phyloP scores from a whole-genome alignment of 2,888 invertebrate genomes.

The Tupiocoris notatus region DNA sequence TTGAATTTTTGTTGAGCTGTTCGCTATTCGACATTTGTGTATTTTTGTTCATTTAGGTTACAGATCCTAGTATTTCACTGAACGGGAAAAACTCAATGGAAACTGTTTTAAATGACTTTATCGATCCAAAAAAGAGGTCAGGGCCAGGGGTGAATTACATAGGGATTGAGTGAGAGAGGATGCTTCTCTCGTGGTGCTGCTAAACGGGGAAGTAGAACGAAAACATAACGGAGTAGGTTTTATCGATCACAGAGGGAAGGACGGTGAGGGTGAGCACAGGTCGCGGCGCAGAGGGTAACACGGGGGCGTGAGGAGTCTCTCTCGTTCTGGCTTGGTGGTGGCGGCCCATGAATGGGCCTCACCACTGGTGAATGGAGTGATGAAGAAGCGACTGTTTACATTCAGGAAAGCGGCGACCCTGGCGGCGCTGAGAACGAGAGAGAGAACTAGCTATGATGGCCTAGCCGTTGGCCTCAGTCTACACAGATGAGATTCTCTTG shows the following conservation, averaged over 20 bases:
- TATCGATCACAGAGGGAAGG: slow-evolving; percentile 27
- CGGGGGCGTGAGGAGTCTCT: background rate
- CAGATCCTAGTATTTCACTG: too few species aligned
- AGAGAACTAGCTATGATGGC: background rate
- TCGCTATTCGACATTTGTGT: too few species aligned
- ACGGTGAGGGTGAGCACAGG: background rate
- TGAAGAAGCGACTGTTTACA: slow-evolving; percentile 21
- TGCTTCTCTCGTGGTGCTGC: background rate
- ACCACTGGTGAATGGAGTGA: slow-evolving; percentile 21
- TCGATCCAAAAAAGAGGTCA: background rate
- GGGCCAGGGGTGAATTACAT: background rate
- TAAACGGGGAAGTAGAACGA: slow-evolving; percentile 5
- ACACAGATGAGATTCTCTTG: too few species aligned
- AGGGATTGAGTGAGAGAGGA: background rate
- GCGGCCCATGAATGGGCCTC: slow-evolving; percentile 17
- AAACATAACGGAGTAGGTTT: slow-evolving; percentile 35
- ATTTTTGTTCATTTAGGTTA: too few species aligned
- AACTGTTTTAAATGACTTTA: background rate
- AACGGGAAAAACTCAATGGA: background rate
- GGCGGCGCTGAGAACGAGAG: background rate
- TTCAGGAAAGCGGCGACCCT: slow-evolving; percentile 10
- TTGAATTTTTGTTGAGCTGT: too few species aligned
- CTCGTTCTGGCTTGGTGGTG: background rate
- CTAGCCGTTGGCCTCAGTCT: too few species aligned
- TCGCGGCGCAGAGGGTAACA: background rate